Conservation (phyloP, 2,888 invertebrate species). For the Lithophane socia region DNA sequence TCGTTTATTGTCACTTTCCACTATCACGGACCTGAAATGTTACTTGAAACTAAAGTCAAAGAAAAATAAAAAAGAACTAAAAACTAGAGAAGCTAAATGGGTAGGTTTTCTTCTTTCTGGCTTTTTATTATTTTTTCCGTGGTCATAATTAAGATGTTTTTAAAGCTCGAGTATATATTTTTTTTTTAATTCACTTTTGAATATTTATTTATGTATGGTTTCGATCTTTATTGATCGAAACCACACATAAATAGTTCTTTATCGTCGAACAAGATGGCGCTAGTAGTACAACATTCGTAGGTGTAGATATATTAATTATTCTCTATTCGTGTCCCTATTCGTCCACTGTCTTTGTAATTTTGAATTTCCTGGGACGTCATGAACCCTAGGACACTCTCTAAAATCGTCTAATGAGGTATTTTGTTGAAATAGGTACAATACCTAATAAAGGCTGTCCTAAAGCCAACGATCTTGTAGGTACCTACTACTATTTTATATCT, state of each 20-base stretch:
- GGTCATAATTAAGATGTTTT: neutral
- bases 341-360: neutral
- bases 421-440: neutral
- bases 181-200: neutral
- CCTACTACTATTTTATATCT: neutral
- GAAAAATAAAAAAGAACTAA: too few species aligned
- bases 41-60: neutral
- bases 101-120: too few species aligned
- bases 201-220: too few species aligned
- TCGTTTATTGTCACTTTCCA: neutral
- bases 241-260: neutral
- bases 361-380: neutral
- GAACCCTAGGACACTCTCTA: neutral
- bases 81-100: neutral
- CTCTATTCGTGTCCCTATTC: neutral
- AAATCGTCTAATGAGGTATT: neutral
- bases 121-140: too few species aligned
- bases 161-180: neutral
- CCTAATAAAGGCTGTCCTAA: neutral
- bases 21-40: neutral
- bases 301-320: neutral
- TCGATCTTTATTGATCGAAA: neutral
- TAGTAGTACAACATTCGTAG: neutral
- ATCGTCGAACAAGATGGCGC: conserved; percentile 20
- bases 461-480: too few species aligned